Base-by-base conservation (phyloP, 35 echinoderm and acorn worm genomes). In the Apostichopus californicus region DNA sequence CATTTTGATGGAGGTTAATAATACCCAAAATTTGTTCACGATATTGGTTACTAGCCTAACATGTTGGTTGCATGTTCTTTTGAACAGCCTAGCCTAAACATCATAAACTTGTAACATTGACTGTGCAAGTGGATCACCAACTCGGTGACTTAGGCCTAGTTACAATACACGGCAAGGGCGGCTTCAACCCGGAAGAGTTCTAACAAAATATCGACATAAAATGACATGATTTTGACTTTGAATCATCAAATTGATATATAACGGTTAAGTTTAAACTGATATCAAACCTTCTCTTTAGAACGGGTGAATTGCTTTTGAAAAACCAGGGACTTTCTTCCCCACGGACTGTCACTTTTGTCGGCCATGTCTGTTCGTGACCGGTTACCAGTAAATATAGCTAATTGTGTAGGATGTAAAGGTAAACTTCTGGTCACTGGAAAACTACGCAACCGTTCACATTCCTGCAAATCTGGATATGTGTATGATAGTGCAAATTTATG, bases 321-420 rank as follows among this genome's bases (percentile, higher is more conserved):
- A 24, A 85, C 81, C 55, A 58, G 17, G 55, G 81, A 85, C 23
- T 85, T 85, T 25, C 81, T 85, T 85, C 81, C 81, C 81, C 81
- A 85, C 81, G 81, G 81, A 85, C 81, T 85, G 54, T 85, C 81
- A 59, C 14, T 85, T 85, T 85, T 85, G 81, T 85, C 81, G 23
- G 81, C 81, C 81, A 85, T 85, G 7, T 75, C 57, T 84, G 57
- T 85, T 54, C 81, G 57, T 59, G 81, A 85, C 55, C 81, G 9
- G 22, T 54, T 20, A 75, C 71, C 71, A 75, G 71, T 75, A 22
- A 75, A 20, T 18, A 46, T 75, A 75, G 71, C 71, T 75, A 7
- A 75, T 75, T 75, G 71, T 22, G 71, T 75, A 22, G 20, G 17
- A 13, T 75, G 71, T 75, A 5, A 75, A 14, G 71, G 15, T 75